Evolutionary conservation across 2,888 invertebrate genomes (phyloP).

Genomic region (Lithophane semibrunnea): DNA sequence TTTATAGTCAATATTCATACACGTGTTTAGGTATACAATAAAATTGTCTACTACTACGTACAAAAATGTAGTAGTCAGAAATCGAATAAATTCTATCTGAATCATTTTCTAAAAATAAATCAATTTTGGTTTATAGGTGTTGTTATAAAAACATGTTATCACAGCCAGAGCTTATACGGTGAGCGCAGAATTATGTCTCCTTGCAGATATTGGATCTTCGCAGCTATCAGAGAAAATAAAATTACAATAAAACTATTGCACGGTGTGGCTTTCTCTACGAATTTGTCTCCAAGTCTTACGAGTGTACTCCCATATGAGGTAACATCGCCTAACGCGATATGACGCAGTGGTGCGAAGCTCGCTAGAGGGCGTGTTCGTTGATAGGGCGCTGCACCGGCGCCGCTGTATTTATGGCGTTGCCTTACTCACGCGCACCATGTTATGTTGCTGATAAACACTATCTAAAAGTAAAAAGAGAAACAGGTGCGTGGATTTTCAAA

Average conservation of each 20-base stretch:
- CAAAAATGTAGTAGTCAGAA: not conserved
- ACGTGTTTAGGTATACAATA: conserved; percentile 49
- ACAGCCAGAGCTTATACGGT: conserved; percentile 35
- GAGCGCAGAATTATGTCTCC: conserved; percentile 20
- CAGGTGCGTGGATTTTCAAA: conserved; percentile 54
- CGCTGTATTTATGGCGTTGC: conserved; percentile 75
- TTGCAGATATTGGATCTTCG: conserved; percentile 25
- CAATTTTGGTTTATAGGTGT: conserved; percentile 23
- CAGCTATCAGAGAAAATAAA: conserved; percentile 49
- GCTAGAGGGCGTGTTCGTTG: conserved; percentile 70
- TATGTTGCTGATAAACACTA: conserved; percentile 76
- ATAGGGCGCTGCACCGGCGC: conserved; percentile 72
- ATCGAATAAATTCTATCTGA: conserved; percentile 4
- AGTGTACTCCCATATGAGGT: conserved; percentile 66
- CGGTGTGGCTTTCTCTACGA: conserved; percentile 58
- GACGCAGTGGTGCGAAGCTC: conserved; percentile 61
- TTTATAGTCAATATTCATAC: conserved; percentile 49
- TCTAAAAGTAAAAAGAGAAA: conserved; percentile 72
- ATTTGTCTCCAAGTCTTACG: conserved; percentile 60
- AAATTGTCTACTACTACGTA: conserved; percentile 1
- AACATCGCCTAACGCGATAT: conserved; percentile 62
- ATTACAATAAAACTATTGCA: conserved; percentile 58
- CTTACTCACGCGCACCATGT: conserved; percentile 74
- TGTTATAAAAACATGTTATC: conserved; percentile 47
- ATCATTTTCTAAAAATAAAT: conserved; percentile 37